These are phyloP conservation scores for Anabacerthia variegaticeps DNA, from an alignment of 2,797 vertebrate species.

Conservation along the genomic window DNA sequence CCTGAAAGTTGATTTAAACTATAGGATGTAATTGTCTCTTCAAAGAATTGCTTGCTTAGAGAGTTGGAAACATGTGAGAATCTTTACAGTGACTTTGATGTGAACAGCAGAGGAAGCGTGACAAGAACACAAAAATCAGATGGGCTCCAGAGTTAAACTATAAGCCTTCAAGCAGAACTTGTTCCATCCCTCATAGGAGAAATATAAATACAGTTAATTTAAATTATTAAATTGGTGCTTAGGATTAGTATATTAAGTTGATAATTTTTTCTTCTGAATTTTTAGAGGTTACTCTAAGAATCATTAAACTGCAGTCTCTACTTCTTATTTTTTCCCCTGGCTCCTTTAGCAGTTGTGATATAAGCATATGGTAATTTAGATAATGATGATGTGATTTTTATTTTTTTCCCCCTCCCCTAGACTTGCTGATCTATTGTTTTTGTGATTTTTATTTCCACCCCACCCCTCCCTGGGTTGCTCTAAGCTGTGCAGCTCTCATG, in stretches of 20 bases:
- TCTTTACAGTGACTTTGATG: conserved; percentile 49
- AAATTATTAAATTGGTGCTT: conserved; percentile 81
- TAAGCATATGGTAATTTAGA: conserved; percentile 63
- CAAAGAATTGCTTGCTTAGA: conserved; percentile 40
- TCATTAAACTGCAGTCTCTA: conserved; percentile 45
- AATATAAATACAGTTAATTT: conserved; percentile 66
- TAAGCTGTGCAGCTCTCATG: conserved; percentile 65
- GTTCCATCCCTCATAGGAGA: conserved; percentile 56
- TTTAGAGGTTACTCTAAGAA: conserved; percentile 59
- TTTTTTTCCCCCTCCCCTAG: neutral
- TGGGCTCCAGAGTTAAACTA: conserved; percentile 58
- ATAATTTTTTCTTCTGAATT: conserved; percentile 56
- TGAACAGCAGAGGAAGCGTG: conserved; percentile 43
- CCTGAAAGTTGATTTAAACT: conserved; percentile 55
- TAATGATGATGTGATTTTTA: conserved; percentile 47
- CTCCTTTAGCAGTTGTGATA: conserved; percentile 62
- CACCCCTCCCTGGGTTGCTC: conserved; percentile 20
- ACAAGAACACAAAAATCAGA: conserved; percentile 65
- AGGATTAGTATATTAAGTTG: conserved; percentile 70
- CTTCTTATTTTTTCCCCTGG: neutral
- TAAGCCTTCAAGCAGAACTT: conserved; percentile 61
- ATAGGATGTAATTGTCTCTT: neutral
- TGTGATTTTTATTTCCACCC: conserved; percentile 24
- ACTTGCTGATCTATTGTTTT: conserved; percentile 41
- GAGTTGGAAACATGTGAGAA: conserved; percentile 25